Evolutionary conservation across 2,797 vertebrate genomes (phyloP), one percentile per base, ranked within the genome.

Genomic region (Sebastes dallii): DNA sequence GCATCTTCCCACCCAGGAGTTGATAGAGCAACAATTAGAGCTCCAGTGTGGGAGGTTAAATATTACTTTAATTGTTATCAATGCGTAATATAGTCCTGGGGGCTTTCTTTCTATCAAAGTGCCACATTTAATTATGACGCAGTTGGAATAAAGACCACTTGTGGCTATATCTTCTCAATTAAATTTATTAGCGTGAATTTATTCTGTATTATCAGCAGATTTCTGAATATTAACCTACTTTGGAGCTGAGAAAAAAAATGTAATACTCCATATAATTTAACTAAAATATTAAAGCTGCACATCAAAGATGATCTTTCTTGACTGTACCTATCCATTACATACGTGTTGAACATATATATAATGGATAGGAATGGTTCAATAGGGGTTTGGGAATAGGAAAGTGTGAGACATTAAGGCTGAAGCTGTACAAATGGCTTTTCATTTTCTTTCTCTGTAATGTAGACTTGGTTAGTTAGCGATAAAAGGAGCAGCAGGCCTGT

Each of bases 11-110:
- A 74, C 70, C 71, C 58, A 66, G 30, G 56, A 72, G 29, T 30
- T 82, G 73, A 89, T 83, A 70, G 50, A 80, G 65, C 70, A 88
- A 80, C 81, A 87, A 89, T 92, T 90, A 89, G 69, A 82, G 60
- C 67, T 82, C 22, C 22, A 27, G 58, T 46, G 32, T 61, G 50
- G 64, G 36, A 83, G 54, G 84, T 87, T 88, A 82, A 84, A 89
- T 86, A 84, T 86, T 64, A 14, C 65, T 74, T 84, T 60, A 80
- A 78, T 85, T 74, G 59, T 68, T 78, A 87, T 87, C 58, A 83
- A 70, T 81, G 42, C 60, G 27, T 84, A 60, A 86, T 62, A 68
- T 27, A 18, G 46, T 75, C 75, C 75, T 25, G 52, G 50, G 64
- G 54, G 62, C 16, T 75, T 83, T 65, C 14, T 74, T 82, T 66